These are phyloP conservation scores for Brachymystax lenok DNA, from an alignment of 2,797 vertebrate species.

Conservation along the genomic window DNA sequence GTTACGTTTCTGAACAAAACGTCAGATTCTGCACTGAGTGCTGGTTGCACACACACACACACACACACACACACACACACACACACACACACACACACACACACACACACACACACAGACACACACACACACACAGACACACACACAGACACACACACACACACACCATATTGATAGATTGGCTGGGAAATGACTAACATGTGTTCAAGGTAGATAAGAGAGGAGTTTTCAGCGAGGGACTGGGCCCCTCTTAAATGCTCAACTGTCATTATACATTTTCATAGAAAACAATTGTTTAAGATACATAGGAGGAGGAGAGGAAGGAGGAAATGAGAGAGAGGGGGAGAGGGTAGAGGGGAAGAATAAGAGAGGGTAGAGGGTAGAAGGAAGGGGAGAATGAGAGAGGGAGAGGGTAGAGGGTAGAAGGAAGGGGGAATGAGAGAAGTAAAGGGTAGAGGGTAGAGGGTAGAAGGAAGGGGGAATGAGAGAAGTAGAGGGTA, in stretches of 20 bases:
- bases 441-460: too few relatives aligned
- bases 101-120: not conserved
- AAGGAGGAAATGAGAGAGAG: not conserved
- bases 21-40: too few relatives aligned
- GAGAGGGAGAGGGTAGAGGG: too few relatives aligned
- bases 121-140: not conserved
- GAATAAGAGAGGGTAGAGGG: too few relatives aligned
- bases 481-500: not conserved
- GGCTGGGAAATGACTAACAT: constrained; percentile 44
- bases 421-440: too few relatives aligned
- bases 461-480: too few relatives aligned
- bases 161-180: constrained; percentile 28
- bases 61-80: too few relatives aligned
- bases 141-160: constrained; percentile 11
- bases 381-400: too few relatives aligned
- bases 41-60: too few relatives aligned
- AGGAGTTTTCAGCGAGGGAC: constrained; percentile 48
- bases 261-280: constrained; percentile 37
- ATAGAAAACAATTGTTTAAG: constrained; percentile 31
- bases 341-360: too few relatives aligned
- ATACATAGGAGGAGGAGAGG: constrained; percentile 5
- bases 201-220: constrained; percentile 57
- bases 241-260: constrained; percentile 43
- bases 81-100: not conserved
- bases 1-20: too few relatives aligned